Evolutionary conservation across 2,888 invertebrate genomes (phyloP), one percentile per base, ranked within the genome.

Genomic region (Leptogaster cylindrica): DNA sequence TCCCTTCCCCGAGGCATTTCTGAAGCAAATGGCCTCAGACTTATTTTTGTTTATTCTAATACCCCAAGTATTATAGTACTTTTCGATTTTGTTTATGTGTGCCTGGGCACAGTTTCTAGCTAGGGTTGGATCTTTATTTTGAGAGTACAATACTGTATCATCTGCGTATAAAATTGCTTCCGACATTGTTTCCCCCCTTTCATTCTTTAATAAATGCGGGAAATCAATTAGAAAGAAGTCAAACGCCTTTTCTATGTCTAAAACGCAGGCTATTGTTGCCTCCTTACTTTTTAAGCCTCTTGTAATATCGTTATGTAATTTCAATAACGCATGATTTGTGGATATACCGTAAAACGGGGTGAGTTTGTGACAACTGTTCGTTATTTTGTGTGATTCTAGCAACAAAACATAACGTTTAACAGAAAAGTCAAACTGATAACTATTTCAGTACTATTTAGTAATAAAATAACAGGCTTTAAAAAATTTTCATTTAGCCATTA

Each of bases 1-100:
- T 6, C 6, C 31, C 10, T 10, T 31, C 6, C 31, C 31, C 31
- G 31, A 31, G 10, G 31, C 31, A 31, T 31, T 65, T n/a, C 65
- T 23, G 39, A 65, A 50, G 36, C 65, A 65, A 2, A 65, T 65
- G 8, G 51, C 1, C 12, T 48, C 14, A n/a, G 18, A 33, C 48
- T 65, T 65, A 10, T 16, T 18, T 3, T 48, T 5, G 27, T 65
- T 65, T 7, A 65, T 27, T 10, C 1, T n/a, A 8, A 65, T 7
- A 2, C 8, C 28, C 65, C 33, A 65, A 2, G 27, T 33, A 16
- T 46, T 25, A 10, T 41, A 27, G 27, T 25, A 64, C 4, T 7
- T 3, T 2, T 3, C 7, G 3, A 64, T 44, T 18, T n/a, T n/a
- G n/a, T n/a, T n/a, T n/a, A n/a, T n/a, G n/a, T n/a, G n/a, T n/a